Conservation (phyloP, 2,888 invertebrate genomes). For the Troglohyphantes excavatus region DNA sequence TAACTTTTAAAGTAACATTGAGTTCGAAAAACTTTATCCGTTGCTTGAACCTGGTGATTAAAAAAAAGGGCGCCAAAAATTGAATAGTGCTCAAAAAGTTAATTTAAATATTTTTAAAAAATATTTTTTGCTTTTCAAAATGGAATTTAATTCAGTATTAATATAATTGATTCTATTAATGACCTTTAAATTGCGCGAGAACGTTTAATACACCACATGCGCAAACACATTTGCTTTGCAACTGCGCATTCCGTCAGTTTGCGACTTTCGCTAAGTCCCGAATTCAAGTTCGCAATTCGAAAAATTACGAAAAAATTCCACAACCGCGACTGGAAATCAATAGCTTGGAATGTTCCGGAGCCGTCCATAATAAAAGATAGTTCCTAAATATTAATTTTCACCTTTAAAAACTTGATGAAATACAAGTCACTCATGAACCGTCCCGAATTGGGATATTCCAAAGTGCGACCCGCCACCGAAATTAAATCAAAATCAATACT, state of each 20-base stretch:
- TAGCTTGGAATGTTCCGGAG: not conserved
- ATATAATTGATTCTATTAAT: not conserved
- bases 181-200: conserved; percentile 21
- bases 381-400: not conserved
- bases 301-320: not conserved
- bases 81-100: not conserved
- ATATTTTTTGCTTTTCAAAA: not conserved
- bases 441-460: not conserved
- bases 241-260: conserved; percentile 66
- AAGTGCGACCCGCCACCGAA: not conserved
- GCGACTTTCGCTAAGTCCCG: conserved; percentile 75
- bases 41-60: not conserved
- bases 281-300: conserved; percentile 69
- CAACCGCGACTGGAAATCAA: not conserved
- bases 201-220: conserved; percentile 42
- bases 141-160: not conserved
- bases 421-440: not conserved
- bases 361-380: conserved; percentile 57
- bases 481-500: conserved; percentile 16
- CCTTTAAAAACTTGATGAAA: conserved; percentile 31
- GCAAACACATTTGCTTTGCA: conserved; percentile 16
- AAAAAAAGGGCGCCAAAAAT: not conserved
- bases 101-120: conserved; percentile 1
- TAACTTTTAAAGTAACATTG: too few relatives aligned
- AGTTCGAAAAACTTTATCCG: too few relatives aligned